A percentile compares a stretch with the other conserved stretches of the same genome.
phyloP scores from a whole-genome alignment of 2,797 vertebrate species.

The Masticophis lateralis region DNA sequence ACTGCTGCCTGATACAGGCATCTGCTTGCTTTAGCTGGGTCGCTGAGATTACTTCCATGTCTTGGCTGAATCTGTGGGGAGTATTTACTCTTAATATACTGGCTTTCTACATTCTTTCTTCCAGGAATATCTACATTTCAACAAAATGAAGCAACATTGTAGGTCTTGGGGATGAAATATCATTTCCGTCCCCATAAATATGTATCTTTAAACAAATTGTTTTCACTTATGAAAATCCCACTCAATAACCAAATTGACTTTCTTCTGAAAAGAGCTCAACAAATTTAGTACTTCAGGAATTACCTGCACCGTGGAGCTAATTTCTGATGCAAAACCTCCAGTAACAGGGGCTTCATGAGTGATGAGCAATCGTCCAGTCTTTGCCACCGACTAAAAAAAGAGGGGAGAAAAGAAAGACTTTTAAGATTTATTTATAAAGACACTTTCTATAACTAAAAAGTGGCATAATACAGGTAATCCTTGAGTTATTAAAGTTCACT shows the following conservation, averaged over 20 bases:
- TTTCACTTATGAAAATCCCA: neutral
- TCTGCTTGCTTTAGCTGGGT: neutral
- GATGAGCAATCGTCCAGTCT: constrained; percentile 91
- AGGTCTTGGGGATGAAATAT: neutral
- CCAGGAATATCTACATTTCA: neutral
- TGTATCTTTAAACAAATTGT: neutral
- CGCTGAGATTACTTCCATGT: neutral
- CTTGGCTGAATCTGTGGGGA: neutral
- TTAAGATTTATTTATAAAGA: neutral
- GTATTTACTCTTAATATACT: neutral
- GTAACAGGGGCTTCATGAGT: constrained; percentile 96
- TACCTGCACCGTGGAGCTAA: constrained; percentile 95
- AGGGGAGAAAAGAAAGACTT: constrained; percentile 2
- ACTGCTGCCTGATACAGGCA: neutral
- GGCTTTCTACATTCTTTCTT: neutral
- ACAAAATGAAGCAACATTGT: neutral
- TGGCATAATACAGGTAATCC: neutral
- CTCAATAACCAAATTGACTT: neutral
- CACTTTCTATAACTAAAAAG: neutral
- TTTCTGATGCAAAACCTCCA: constrained; percentile 95
- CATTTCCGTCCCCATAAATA: neutral
- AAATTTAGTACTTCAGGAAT: constrained; percentile 19
- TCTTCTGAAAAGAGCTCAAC: constrained; percentile 2
- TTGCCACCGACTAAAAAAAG: constrained; percentile 86
- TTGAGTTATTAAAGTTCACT: neutral